A percentile compares a stretch with the other conserved stretches of the same genome.
These are phyloP conservation scores for Stenolophus ochropezus DNA, from an alignment of 2,888 invertebrate genomes.

Conservation along the genomic window DNA sequence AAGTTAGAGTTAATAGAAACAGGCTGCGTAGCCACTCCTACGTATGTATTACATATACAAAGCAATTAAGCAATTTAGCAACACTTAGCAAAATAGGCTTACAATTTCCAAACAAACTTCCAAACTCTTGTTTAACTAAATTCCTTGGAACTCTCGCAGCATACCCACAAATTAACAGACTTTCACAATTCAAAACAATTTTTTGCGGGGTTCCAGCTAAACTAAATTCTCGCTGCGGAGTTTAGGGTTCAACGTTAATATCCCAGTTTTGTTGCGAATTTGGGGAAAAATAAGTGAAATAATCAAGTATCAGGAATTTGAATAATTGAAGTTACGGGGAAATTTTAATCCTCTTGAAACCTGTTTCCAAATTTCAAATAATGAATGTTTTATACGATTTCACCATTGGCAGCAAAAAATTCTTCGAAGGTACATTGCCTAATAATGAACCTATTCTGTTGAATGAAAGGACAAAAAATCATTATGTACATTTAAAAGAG, in stretches of 20 bases:
- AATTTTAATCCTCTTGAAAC: too few relatives aligned
- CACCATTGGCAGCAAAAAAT: too few relatives aligned
- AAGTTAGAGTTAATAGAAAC: not conserved
- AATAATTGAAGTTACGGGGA: too few relatives aligned
- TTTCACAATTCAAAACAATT: slow-evolving; percentile 21
- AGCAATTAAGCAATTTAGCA: slow-evolving; percentile 31
- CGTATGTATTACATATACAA: slow-evolving; percentile 4
- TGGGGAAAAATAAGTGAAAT: too few relatives aligned
- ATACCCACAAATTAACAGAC: slow-evolving; percentile 23
- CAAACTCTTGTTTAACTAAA: slow-evolving; percentile 34
- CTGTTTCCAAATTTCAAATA: too few relatives aligned
- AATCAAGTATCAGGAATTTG: too few relatives aligned
- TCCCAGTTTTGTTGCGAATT: too few relatives aligned
- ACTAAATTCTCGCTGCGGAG: not conserved
- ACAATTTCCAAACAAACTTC: slow-evolving; percentile 11
- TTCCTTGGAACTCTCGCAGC: not conserved
- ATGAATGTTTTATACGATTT: too few relatives aligned
- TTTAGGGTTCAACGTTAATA: not conserved
- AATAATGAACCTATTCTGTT: too few relatives aligned
- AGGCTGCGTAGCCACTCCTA: not conserved
- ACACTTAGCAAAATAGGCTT: slow-evolving; percentile 22
- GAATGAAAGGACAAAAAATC: too few relatives aligned
- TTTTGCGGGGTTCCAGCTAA: not conserved
- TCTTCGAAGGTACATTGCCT: too few relatives aligned
- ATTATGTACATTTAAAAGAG: too few relatives aligned